These are phyloP conservation scores for Temnothorax curvispinosus DNA, from an alignment of 1,140 invertebrate genomes.

Conservation along the genomic window DNA sequence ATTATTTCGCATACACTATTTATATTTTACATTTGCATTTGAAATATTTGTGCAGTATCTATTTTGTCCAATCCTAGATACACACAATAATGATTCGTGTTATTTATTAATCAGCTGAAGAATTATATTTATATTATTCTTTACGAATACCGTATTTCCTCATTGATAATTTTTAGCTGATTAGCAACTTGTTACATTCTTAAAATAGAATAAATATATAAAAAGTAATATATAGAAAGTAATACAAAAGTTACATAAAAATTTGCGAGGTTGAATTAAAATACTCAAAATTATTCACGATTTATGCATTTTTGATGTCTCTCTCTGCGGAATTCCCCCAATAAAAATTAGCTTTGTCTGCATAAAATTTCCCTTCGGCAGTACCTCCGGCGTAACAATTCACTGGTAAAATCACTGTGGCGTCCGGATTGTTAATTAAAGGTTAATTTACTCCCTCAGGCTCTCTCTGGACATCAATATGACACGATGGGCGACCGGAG, in stretches of 20 bases:
- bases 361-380: background rate
- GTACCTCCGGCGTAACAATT: background rate
- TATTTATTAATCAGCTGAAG: background rate
- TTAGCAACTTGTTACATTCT: background rate
- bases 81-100: background rate
- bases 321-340: background rate
- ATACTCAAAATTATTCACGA: background rate
- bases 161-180: background rate
- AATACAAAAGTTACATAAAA: background rate
- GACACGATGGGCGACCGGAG: conserved; percentile 81
- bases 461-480: conserved; percentile 83
- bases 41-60: background rate
- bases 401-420: background rate
- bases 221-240: background rate
- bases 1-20: background rate
- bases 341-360: background rate
- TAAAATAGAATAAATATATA: background rate
- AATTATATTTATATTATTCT: background rate
- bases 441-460: conserved; percentile 70
- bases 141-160: background rate
- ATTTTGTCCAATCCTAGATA: background rate
- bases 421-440: conserved; percentile 11
- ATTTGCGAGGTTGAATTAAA: background rate
- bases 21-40: background rate
- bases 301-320: background rate